phyloP scores from a whole-genome alignment of 2,113 vertebrate genomes.

The Pomatostomus ruficeps region DNA sequence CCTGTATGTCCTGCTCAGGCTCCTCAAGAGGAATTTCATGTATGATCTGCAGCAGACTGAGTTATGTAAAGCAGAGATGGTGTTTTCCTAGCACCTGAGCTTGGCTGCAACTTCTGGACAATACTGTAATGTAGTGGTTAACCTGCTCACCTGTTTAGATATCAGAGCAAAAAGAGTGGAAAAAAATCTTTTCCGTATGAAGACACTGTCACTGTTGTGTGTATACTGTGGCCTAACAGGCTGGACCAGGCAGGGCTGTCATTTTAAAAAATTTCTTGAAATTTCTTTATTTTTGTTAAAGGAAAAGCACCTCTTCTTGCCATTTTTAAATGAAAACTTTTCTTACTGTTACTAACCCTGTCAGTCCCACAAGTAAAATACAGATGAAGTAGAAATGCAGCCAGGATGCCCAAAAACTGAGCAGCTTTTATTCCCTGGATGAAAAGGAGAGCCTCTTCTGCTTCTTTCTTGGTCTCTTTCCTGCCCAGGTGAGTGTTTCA shows the following conservation, averaged over 20 bases:
- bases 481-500: neutral
- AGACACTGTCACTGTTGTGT: neutral
- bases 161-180: neutral
- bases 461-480: neutral
- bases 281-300: neutral
- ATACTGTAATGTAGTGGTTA: neutral
- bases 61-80: neutral
- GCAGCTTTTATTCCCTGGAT: neutral
- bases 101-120: neutral
- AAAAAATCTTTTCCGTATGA: neutral
- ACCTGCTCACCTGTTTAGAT: neutral
- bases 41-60: neutral
- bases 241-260: neutral
- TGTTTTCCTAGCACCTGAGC: neutral
- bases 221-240: neutral
- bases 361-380: neutral
- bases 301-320: neutral
- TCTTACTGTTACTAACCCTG: neutral
- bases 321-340: neutral
- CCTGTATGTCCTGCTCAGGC: neutral
- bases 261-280: conserved; percentile 4
- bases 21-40: neutral
- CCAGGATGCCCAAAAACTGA: neutral
- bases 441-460: neutral
- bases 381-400: neutral